Percentiles rank a stretch among this genome's conserved stretches.
Conservation (phyloP, 2,888 invertebrate species). For the Plusia festucae region DNA sequence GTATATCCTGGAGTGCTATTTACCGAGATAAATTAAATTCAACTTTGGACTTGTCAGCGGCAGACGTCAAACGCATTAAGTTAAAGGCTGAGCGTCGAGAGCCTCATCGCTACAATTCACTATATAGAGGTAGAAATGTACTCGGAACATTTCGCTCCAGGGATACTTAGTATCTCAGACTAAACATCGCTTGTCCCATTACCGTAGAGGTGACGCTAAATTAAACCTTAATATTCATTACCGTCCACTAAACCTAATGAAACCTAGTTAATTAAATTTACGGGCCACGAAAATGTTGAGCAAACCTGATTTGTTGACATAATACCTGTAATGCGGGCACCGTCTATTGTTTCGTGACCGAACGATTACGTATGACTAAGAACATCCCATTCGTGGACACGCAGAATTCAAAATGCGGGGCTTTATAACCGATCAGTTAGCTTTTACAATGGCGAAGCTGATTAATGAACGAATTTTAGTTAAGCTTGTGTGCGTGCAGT, state of each 20-base stretch:
- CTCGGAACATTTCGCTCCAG: constrained; percentile 22
- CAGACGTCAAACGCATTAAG: constrained; percentile 66
- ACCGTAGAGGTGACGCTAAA: constrained; percentile 33
- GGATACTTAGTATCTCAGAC: constrained; percentile 30
- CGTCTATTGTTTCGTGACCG: constrained; percentile 9
- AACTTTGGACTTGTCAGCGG: constrained; percentile 65
- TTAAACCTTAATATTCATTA: constrained; percentile 32
- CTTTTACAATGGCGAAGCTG: constrained; percentile 53
- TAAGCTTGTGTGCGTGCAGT: constrained; percentile 49
- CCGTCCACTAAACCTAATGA: constrained; percentile 32
- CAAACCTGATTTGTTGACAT: constrained; percentile 29
- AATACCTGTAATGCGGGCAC: constrained; percentile 14
- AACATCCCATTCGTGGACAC: constrained; percentile 12
- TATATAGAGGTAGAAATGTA: constrained; percentile 43
- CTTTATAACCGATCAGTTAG: constrained; percentile 44
- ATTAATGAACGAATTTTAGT: constrained; percentile 59
- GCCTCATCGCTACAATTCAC: constrained; percentile 53
- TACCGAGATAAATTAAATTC: constrained; percentile 65
- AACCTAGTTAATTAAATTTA: constrained; percentile 44
- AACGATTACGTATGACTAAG: constrained; percentile 13
- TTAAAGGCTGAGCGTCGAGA: constrained; percentile 54
- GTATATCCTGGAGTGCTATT: constrained; percentile 61
- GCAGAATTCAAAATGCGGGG: constrained; percentile 41
- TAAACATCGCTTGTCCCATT: constrained; percentile 26
- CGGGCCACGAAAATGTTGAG: constrained; percentile 15